Base-by-base conservation (phyloP, 2,888 invertebrate species). In the Cephus nigrinus region DNA sequence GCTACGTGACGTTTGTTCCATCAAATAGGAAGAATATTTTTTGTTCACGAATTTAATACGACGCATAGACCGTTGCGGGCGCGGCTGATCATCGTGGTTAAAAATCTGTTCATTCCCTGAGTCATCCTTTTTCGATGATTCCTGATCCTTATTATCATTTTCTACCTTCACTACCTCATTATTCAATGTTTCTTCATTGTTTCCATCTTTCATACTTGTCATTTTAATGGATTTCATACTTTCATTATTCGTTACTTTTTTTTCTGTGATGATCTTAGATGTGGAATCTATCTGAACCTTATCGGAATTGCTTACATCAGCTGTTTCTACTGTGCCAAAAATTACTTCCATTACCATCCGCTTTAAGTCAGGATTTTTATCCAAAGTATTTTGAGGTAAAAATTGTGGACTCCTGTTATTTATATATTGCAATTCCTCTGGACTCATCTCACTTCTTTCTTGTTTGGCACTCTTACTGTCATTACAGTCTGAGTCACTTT, bases 1-100 rank as follows among this genome's bases (percentile, higher is more conserved):
- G 2, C 23, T 23, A 9, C 23, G 23, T 55, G 55, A 2, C 55
- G 23, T 23, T 9, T 23, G 23, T 55, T 55, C 23, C 23, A 23
- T 94, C 82, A 95, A 91, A 91, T 95, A 95, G 86, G 95, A 96
- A 83, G 95, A 94, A 88, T 95, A 96, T 91, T 96, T 95, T 86
- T 94, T 94, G 87, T 94, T 93, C 82, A 94, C 93, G 12, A 93
- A 93, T 89, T 94, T 95, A 1, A 94, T 92, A 81, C 94, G 94
- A 89, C 95, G 93, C 23, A 94, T 93, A 2, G 95, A 95, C 82
- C 95, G 92, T 75, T 92, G 90, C n/a, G 91, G 88, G 33, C 84
- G 83, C 68, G 92, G 89, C 12, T 87, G 55, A 55, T 55, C 55
- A 5, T 23, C 55, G 23, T 55, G 23, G 23, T 77, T 75, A n/a